A percentile compares a stretch with the other conserved stretches of the same genome.
Evolutionary conservation across 37 sponge, comb jelly and placozoan species (phyloP).

Genomic region (Hexactinellida sp.): DNA sequence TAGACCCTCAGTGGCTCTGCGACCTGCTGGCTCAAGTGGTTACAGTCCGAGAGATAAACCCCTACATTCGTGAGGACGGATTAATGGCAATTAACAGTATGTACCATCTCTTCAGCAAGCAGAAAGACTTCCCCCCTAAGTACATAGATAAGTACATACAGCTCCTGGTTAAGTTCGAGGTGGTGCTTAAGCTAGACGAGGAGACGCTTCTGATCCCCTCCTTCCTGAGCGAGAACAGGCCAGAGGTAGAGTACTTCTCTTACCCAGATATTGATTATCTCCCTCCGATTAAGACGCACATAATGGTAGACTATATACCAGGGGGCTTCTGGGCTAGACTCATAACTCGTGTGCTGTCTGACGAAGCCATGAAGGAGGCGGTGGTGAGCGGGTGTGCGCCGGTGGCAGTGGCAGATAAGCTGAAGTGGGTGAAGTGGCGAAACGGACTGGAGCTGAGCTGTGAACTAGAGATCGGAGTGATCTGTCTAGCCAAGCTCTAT

Average conservation of each 20-base stretch:
- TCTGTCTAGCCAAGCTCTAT: slow-evolving; percentile 18
- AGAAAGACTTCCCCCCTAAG: slow-evolving; percentile 57
- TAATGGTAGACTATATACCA: slow-evolving; percentile 55
- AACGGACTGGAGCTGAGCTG: slow-evolving; percentile 42
- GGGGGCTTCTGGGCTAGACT: slow-evolving; percentile 75
- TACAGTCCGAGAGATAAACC: slow-evolving; percentile 57
- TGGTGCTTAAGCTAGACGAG: slow-evolving; percentile 53
- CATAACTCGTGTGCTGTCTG: slow-evolving; percentile 57
- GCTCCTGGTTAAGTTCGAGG: slow-evolving; percentile 76
- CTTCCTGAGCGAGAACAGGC: slow-evolving; percentile 31
- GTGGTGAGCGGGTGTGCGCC: slow-evolving; percentile 39
- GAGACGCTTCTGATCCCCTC: slow-evolving; percentile 64
- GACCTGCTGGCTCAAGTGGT: slow-evolving; percentile 73
- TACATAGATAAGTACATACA: slow-evolving; percentile 65
- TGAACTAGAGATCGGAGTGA: slow-evolving; percentile 12
- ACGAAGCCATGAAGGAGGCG: slow-evolving; percentile 32
- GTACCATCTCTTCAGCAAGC: slow-evolving; percentile 44
- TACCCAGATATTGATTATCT: slow-evolving; percentile 27
- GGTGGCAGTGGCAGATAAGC: slow-evolving; percentile 19
- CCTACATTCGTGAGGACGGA: slow-evolving; percentile 35
- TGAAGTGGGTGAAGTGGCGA: slow-evolving; percentile 58
- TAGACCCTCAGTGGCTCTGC: slow-evolving; percentile 83
- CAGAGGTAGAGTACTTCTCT: slow-evolving; percentile 24
- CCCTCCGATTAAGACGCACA: slow-evolving; percentile 39
- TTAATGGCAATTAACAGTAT: slow-evolving; percentile 52